A percentile compares a stretch with the other conserved stretches of the same genome.
Conservation (phyloP, 2,888 invertebrate species). For the Epirrita christyi region DNA sequence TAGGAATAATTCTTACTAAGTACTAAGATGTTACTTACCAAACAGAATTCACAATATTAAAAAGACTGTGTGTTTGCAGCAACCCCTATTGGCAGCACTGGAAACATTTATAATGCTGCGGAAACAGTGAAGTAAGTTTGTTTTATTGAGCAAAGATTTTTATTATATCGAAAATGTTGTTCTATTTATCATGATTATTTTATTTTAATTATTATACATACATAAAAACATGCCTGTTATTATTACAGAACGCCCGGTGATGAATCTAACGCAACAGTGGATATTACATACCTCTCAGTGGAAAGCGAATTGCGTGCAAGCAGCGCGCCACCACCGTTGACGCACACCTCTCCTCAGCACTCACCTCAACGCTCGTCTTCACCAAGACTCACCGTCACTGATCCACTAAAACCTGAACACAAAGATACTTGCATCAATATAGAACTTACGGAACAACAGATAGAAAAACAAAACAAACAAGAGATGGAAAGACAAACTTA, state of each 20-base stretch:
- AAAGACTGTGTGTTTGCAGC: constrained; percentile 46
- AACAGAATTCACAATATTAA: no score
- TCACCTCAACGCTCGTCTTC: constrained; percentile 5
- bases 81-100: constrained; percentile 63
- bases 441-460: constrained; percentile 42
- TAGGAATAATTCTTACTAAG: no score
- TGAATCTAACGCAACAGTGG: constrained; percentile 7
- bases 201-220: constrained; percentile 1
- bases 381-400: constrained; percentile 12
- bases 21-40: no score
- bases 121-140: constrained; percentile 58
- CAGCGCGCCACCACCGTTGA: constrained; percentile 60
- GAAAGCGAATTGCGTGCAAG: constrained; percentile 60
- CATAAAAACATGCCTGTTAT: no score
- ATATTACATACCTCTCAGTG: constrained; percentile 48
- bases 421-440: constrained; percentile 64
- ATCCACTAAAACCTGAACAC: constrained; percentile 14
- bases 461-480: constrained; percentile 5
- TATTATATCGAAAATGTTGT: neutral
- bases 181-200: no score
- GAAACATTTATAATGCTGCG: constrained; percentile 58
- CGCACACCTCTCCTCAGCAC: constrained; percentile 6
- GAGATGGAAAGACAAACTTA: constrained; percentile 24
- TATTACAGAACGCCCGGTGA: constrained; percentile 21
- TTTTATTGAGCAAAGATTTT: neutral